Evolutionary conservation across 2,113 vertebrate genomes (phyloP).

Genomic region (Bubo blakistoni): DNA sequence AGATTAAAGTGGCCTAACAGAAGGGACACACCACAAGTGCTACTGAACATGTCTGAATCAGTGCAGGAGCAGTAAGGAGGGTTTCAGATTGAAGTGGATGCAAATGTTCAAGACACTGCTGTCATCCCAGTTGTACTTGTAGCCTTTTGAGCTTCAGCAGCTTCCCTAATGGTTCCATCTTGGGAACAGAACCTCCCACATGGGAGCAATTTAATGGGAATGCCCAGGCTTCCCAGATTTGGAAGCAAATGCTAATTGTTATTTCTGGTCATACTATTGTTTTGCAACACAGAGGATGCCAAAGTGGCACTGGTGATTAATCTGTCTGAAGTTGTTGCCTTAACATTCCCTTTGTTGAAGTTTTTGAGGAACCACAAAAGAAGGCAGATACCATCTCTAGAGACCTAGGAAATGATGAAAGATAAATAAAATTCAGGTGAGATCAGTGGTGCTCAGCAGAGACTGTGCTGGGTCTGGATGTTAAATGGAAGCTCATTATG

Average conservation of each 20-base stretch:
- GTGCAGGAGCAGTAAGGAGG: neutral
- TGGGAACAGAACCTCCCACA: neutral
- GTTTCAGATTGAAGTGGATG: neutral
- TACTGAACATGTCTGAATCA: neutral
- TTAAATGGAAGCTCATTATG: neutral
- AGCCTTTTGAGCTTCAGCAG: neutral
- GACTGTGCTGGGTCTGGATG: neutral
- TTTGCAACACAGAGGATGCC: neutral
- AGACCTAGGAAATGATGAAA: neutral
- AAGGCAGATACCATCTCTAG: neutral
- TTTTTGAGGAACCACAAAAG: neutral
- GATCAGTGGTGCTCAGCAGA: neutral
- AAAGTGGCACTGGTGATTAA: neutral
- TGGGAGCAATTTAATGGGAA: neutral
- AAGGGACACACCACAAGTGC: neutral
- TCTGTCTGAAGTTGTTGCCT: neutral
- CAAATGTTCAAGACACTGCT: neutral
- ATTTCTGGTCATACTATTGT: neutral
- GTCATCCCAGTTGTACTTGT: neutral
- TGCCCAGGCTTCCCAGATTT: neutral
- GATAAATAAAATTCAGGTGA: neutral
- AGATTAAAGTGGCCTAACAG: neutral
- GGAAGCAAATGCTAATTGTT: neutral
- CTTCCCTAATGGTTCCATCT: neutral
- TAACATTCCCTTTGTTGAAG: fast-evolving